These are phyloP conservation scores for Lepidotrigona ventralis DNA, from an alignment of 1,140 invertebrate species.

Conservation along the genomic window DNA sequence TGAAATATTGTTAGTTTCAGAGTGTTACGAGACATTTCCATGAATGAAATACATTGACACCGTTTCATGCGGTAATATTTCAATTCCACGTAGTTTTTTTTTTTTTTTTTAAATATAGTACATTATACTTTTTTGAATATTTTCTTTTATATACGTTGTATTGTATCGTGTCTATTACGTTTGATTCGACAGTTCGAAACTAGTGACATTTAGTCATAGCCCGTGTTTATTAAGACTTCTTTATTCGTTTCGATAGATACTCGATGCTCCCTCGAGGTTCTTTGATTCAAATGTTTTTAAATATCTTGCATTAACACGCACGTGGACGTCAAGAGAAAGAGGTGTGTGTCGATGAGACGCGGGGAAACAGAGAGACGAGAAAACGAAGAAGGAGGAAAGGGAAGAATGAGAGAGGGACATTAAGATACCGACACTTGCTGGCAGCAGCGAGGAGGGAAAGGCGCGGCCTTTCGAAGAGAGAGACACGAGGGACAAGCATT, in stretches of 20 bases:
- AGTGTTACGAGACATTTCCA: not conserved
- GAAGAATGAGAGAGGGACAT: constrained; percentile 62
- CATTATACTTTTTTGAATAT: not conserved
- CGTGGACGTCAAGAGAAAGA: not conserved
- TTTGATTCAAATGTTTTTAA: not conserved
- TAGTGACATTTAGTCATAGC: not conserved
- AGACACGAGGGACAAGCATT: constrained; percentile 72
- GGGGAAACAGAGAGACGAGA: constrained; percentile 29
- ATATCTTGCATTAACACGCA: not conserved
- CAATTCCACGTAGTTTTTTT: not conserved
- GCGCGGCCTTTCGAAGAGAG: constrained; percentile 39
- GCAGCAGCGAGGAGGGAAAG: constrained; percentile 61
- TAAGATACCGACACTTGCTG: constrained; percentile 74
- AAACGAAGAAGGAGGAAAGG: not conserved
- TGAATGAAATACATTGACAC: not conserved
- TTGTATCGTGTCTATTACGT: too few species aligned
- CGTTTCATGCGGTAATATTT: not conserved
- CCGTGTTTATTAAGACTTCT: not conserved
- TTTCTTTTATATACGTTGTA: too few species aligned
- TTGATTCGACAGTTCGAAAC: not conserved
- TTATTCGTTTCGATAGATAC: not conserved
- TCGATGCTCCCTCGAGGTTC: not conserved
- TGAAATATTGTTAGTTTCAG: not conserved
- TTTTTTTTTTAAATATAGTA: not conserved
- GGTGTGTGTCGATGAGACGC: constrained; percentile 27